Evolutionary conservation across 2,797 vertebrate species (phyloP), one percentile per base, ranked within the genome.

Genomic region (Enteromius anoplus): DNA sequence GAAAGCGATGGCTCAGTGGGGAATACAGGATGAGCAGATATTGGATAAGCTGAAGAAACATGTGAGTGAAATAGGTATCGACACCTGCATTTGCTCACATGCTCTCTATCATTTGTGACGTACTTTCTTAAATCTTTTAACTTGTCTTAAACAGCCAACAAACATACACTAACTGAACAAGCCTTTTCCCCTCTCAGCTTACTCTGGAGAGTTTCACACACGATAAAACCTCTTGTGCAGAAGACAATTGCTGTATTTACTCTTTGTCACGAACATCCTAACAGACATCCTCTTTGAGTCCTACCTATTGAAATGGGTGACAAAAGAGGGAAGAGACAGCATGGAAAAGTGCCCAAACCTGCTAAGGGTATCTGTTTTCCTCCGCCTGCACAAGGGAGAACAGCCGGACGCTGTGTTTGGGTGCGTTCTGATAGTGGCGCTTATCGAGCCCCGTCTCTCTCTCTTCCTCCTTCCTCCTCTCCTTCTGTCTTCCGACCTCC

Each of bases 381-480:
- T 85, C 83, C n/a, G 40, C 60, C 76, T 71, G 73, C 76, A 76
- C 21, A 72, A 79, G 83, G 78, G 75, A 86, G 58, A 72, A 66
- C 81, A 19, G 84, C 88, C 86, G 86, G 88, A 87, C 86, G 58
- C 80, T 34, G 81, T 87, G 85, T 87, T 86, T 87, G 88, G 86
- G 86, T 87, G 85, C 68, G 84, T 79, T 84, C 81, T 77, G 88
- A 89, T 89, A 89, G 86, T 29, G 7, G 66, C 32, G 51, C 86
- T 89, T 87, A 89, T 87, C 85, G n/a, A 80, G 70, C 84, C 58
- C 79, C 55, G 21, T 83, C 79, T 84, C 82, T 45, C 81, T 73
- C 69, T 84, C 85, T 87, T 85, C 73, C 85, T 84, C 32, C 69
- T 86, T 89, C 83, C 84, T 72, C 82, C 32, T 78, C 73, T 86